Evolutionary conservation across 2,797 vertebrate genomes (phyloP).

Genomic region (Malacoraja senta): DNA sequence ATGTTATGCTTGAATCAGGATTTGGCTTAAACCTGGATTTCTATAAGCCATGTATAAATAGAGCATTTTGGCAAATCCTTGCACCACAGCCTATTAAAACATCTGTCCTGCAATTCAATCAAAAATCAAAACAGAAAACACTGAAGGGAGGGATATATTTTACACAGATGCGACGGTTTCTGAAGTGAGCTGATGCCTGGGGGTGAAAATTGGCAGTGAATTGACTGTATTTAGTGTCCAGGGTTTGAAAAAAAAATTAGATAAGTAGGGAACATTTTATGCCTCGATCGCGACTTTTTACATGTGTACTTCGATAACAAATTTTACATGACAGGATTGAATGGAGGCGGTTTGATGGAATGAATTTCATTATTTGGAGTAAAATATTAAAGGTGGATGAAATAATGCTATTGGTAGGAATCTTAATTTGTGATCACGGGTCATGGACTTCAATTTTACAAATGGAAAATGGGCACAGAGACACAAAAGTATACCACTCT

Average conservation of each 20-base stretch:
- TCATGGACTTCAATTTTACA: neutral
- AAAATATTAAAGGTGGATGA: neutral
- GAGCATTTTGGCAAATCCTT: slow-evolving; percentile 18
- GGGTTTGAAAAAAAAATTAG: neutral
- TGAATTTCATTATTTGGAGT: neutral
- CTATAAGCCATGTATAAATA: slow-evolving; percentile 7
- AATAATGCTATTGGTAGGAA: neutral
- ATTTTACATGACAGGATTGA: slow-evolving; percentile 14
- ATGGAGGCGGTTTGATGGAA: neutral
- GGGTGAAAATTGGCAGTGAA: neutral
- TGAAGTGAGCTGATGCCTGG: neutral
- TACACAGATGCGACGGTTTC: slow-evolving; percentile 13
- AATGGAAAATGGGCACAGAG: neutral
- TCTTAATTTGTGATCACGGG: neutral
- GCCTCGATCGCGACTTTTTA: slow-evolving; percentile 15
- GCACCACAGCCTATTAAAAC: slow-evolving; percentile 31
- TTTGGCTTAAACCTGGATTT: slow-evolving; percentile 24
- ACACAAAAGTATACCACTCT: neutral
- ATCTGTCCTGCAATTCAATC: slow-evolving; percentile 25
- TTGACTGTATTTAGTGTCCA: slow-evolving; percentile 24
- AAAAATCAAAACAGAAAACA: slow-evolving; percentile 16
- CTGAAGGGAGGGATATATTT: slow-evolving; percentile 14
- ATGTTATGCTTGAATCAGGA: slow-evolving; percentile 34
- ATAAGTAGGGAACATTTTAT: slow-evolving; percentile 18
- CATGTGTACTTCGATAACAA: neutral